These are phyloP conservation scores for Rotaria sp. DNA, from an alignment of 2,888 invertebrate species.

Conservation along the genomic window DNA sequence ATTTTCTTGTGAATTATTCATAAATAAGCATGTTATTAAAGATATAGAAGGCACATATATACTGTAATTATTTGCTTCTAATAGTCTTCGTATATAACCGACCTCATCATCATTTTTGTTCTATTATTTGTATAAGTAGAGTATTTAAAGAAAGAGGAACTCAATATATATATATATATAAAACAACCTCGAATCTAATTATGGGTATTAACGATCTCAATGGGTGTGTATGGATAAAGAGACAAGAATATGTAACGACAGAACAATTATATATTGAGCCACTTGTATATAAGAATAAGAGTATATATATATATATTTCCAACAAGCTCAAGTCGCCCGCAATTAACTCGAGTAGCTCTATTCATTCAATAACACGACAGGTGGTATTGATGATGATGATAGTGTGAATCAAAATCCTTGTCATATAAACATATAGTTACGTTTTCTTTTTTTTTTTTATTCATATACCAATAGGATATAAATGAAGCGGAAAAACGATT, in stretches of 20 bases:
- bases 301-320: not conserved
- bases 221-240: not conserved
- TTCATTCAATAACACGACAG: slow-evolving; percentile 10
- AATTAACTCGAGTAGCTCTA: slow-evolving; percentile 22
- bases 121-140: not conserved
- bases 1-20: slow-evolving; percentile 5
- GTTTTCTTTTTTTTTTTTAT: not conserved
- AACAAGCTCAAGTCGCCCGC: slow-evolving; percentile 4
- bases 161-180: not conserved
- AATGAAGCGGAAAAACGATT: slow-evolving; percentile 18
- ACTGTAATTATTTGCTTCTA: not conserved
- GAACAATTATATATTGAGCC: slow-evolving; percentile 22
- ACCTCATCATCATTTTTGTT: not conserved
- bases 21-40: not conserved
- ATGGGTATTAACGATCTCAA: slow-evolving; percentile 10
- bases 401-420: slow-evolving; percentile 15
- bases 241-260: slow-evolving; percentile 4
- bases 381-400: slow-evolving; percentile 1
- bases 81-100: not conserved
- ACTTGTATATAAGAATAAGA: slow-evolving; percentile 19
- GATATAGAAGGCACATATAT: not conserved
- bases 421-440: slow-evolving; percentile 4
- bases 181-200: slow-evolving; percentile 14
- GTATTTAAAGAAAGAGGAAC: not conserved
- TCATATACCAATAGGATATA: not conserved